Base-by-base conservation (phyloP, 2,888 invertebrate species). In the Hypercompe scribonia region DNA sequence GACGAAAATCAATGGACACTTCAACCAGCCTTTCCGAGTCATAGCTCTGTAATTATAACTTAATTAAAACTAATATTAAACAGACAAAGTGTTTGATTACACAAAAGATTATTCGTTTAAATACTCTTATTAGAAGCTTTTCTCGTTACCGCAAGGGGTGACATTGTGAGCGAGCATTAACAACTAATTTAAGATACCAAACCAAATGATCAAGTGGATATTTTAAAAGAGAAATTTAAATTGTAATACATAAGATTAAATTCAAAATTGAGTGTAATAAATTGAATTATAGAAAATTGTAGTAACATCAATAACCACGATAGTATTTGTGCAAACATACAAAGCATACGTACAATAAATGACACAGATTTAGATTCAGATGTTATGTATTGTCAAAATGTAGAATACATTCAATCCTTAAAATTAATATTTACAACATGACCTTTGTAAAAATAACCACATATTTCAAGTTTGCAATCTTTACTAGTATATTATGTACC, bases 21-120 rank as follows among this genome's bases (percentile, higher is more conserved):
- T 92, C 90, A 94, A 95, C 94, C 95, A 95, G 95, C 95, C 90
- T 92, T n/a, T 89, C 81, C 78, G 92, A 91, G 90, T 86, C 90
- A 87, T 87, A 88, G 87, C 92, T 91, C 91, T 86, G 84, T 85
- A 72, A 88, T 88, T 90, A 91, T 77, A 89, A 90, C 87, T 91
- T 91, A 89, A 88, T 82, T 88, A 88, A 84, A 84, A 84, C 88
- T 90, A 91, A 87, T 72, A 77, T 87, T 92, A 91, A 89, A 91
- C 87, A 90, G 89, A 88, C 84, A 87, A 86, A 88, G 81, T 81
- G 74, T 80, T 86, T 78, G 76, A 80, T 85, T 81, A 85, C 74
- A 79, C 71, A 77, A 79, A 82, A 76, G 5, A 77, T 76, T 79
- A 83, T 75, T 74, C 74, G 54, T 77, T 72, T 78, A 78, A 79